A percentile compares a stretch with the other conserved stretches of the same genome.
These are phyloP conservation scores for Heliconius sara DNA, from an alignment of 2,888 invertebrate species.

Conservation along the genomic window DNA sequence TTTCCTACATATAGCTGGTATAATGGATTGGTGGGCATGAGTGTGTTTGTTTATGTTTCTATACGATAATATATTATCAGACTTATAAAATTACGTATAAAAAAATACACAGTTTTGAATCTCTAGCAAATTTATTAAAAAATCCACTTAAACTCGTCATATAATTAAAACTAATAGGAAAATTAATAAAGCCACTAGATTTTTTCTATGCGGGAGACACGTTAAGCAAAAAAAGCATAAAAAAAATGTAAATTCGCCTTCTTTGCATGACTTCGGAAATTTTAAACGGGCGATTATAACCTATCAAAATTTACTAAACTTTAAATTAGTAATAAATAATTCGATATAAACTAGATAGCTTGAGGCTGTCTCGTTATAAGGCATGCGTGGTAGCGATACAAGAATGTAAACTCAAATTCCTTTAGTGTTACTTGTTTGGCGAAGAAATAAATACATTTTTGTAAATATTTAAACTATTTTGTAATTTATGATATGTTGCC, in stretches of 20 bases:
- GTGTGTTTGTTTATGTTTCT: conserved; percentile 13
- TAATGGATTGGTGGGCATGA: conserved; percentile 16
- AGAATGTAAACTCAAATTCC: conserved; percentile 17
- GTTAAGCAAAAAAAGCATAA: neutral
- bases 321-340: conserved; percentile 29
- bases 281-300: conserved; percentile 48
- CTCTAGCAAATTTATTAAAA: no score
- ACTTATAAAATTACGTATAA: neutral
- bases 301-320: conserved; percentile 47
- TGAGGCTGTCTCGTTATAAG: conserved; percentile 61
- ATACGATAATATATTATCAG: neutral
- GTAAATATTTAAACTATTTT: neutral
- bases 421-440: conserved; percentile 1
- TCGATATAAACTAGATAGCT: conserved; percentile 40
- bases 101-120: no score
- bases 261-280: conserved; percentile 44
- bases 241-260: conserved; percentile 48
- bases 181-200: neutral
- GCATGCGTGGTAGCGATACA: conserved; percentile 74
- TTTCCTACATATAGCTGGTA: conserved; percentile 48
- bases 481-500: no score
- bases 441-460: conserved; percentile 15
- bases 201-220: no score
- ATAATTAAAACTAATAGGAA: neutral
- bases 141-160: no score